phyloP scores from a whole-genome alignment of 2,888 invertebrate species.

The Dynastes grantii region DNA sequence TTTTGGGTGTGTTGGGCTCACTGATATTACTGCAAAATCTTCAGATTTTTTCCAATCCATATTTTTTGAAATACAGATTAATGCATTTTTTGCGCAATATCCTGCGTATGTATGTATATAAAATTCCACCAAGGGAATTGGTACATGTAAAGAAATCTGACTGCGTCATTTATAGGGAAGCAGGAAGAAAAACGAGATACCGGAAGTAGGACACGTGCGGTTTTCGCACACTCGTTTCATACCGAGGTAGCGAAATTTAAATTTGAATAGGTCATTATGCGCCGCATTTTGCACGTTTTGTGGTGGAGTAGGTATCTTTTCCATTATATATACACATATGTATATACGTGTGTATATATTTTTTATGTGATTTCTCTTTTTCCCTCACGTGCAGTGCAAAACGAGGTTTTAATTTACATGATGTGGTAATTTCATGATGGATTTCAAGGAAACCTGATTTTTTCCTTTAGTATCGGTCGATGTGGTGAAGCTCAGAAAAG shows the following conservation, averaged over 20 bases:
- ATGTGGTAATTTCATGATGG: conserved; percentile 32
- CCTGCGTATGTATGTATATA: too few relatives aligned
- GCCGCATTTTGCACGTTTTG: conserved; percentile 48
- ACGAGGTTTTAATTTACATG: conserved; percentile 49
- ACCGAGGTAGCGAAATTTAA: conserved; percentile 48
- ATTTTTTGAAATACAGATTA: too few relatives aligned
- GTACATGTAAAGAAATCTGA: conserved; percentile 24
- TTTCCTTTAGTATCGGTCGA: conserved; percentile 22
- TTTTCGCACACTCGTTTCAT: conserved; percentile 44
- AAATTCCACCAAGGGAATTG: too few relatives aligned
- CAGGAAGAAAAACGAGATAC: conserved; percentile 40
- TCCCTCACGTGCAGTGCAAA: conserved; percentile 38
- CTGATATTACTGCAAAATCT: too few relatives aligned
- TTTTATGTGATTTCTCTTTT: conserved; percentile 39
- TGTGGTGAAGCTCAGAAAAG: neutral
- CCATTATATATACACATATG: conserved; percentile 26
- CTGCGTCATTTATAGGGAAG: conserved; percentile 15
- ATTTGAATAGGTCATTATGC: conserved; percentile 50
- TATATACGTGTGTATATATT: conserved; percentile 24
- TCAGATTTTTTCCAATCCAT: too few relatives aligned
- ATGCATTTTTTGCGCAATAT: too few relatives aligned
- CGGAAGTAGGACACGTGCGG: conserved; percentile 49
- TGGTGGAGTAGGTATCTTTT: conserved; percentile 38
- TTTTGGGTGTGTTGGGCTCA: too few relatives aligned
- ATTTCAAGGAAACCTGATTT: conserved; percentile 35